Conservation (phyloP, 2,888 invertebrate genomes). For the Eupithecia inturbata region DNA sequence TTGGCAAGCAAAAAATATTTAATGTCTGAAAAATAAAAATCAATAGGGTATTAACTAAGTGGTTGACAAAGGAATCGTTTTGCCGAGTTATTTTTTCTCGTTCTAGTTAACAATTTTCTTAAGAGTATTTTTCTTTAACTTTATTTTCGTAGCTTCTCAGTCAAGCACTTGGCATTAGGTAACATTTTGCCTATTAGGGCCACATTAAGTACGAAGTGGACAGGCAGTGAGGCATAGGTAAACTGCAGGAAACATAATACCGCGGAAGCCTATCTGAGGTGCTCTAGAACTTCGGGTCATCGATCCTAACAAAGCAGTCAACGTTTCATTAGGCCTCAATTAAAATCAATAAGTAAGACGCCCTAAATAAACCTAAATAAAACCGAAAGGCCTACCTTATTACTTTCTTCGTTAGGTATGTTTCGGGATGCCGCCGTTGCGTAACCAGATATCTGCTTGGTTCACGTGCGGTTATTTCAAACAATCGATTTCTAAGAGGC, state of each 20-base stretch:
- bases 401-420: not conserved
- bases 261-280: constrained; percentile 66
- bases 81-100: not conserved
- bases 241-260: constrained; percentile 65
- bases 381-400: constrained; percentile 9
- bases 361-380: constrained; percentile 2
- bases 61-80: not conserved
- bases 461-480: not conserved
- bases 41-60: not conserved
- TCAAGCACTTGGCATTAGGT: constrained; percentile 14
- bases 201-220: constrained; percentile 34
- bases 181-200: constrained; percentile 35
- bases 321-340: constrained; percentile 11
- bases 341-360: not conserved
- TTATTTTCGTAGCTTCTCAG: not conserved
- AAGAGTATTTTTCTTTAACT: not conserved
- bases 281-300: constrained; percentile 39
- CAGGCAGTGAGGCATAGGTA: constrained; percentile 55
- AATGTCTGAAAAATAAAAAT: not conserved
- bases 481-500: constrained; percentile 1
- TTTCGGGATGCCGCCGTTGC: not conserved
- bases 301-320: constrained; percentile 26
- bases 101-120: not conserved
- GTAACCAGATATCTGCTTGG: not conserved
- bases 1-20: not conserved